These are phyloP conservation scores for Condylura cristata DNA, from an alignment of 2,113 vertebrate species.

Conservation along the genomic window DNA sequence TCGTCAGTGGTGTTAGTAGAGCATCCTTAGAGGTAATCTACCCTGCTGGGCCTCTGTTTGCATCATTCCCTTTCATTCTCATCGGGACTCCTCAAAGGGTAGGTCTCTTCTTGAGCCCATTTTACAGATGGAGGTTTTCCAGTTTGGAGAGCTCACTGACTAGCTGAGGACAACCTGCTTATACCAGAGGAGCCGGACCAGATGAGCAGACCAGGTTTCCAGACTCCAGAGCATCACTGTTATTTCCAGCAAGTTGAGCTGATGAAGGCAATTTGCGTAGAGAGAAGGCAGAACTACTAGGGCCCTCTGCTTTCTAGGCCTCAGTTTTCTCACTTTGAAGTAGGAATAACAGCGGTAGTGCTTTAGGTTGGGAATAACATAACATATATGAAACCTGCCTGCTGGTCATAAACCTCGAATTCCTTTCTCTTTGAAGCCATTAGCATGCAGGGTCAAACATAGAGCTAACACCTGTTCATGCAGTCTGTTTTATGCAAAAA, in stretches of 20 bases:
- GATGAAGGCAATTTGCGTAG: neutral
- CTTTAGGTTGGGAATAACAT: neutral
- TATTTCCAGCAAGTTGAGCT: neutral
- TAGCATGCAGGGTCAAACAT: neutral
- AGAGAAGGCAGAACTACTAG: neutral
- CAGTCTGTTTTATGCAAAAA: neutral
- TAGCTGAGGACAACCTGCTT: neutral
- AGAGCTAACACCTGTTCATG: neutral
- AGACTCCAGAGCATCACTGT: neutral
- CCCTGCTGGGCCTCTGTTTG: neutral
- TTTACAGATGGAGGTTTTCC: neutral
- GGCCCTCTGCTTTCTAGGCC: neutral
- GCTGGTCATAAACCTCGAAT: neutral
- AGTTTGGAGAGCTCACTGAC: neutral
- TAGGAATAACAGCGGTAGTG: neutral
- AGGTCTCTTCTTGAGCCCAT: neutral
- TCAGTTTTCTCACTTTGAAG: slow-evolving; percentile 33
- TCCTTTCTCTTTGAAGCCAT: slow-evolving; percentile 11
- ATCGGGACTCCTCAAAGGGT: neutral
- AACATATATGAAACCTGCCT: neutral
- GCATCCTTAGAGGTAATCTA: neutral
- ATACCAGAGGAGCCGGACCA: neutral
- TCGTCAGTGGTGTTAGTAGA: neutral
- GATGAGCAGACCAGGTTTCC: neutral
- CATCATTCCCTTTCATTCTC: neutral